phyloP scores from a whole-genome alignment of 2,797 vertebrate species.

The Sebastes vulpes region DNA sequence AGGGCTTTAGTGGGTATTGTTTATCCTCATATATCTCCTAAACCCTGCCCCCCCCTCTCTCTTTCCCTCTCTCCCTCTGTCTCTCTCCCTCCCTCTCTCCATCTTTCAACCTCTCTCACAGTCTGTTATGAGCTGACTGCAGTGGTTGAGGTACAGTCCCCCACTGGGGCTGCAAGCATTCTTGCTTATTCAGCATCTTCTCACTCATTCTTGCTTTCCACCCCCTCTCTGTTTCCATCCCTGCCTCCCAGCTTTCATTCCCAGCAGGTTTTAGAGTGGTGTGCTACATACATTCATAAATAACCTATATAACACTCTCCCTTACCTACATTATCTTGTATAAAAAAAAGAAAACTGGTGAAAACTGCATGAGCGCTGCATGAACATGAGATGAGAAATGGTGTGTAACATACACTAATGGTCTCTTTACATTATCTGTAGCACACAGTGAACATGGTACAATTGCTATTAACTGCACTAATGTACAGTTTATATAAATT shows the following conservation, averaged over 20 bases:
- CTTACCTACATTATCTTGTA: background rate
- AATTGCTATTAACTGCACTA: background rate
- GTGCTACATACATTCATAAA: constrained; percentile 44
- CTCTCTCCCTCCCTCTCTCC: background rate
- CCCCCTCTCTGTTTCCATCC: constrained; percentile 31
- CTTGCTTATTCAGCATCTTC: constrained; percentile 65
- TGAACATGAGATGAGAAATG: background rate
- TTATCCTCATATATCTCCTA: background rate
- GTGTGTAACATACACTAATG: background rate
- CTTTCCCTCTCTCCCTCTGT: background rate
- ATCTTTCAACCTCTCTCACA: constrained; percentile 22
- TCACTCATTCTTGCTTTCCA: constrained; percentile 33
- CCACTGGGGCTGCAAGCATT: constrained; percentile 48
- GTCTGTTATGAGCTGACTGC: constrained; percentile 54
- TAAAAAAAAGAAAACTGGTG: background rate
- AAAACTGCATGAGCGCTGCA: background rate
- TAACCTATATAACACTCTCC: constrained; percentile 21
- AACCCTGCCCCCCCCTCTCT: background rate
- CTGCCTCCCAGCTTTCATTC: constrained; percentile 39
- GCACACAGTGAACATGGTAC: background rate
- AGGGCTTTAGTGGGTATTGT: background rate
- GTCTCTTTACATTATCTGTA: background rate
- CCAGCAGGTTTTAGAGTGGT: constrained; percentile 30
- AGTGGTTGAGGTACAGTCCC: constrained; percentile 44
- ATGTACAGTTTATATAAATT: background rate